These are phyloP conservation scores for Forbesichthys papilliferus DNA, from an alignment of 2,113 vertebrate genomes.

Conservation along the genomic window DNA sequence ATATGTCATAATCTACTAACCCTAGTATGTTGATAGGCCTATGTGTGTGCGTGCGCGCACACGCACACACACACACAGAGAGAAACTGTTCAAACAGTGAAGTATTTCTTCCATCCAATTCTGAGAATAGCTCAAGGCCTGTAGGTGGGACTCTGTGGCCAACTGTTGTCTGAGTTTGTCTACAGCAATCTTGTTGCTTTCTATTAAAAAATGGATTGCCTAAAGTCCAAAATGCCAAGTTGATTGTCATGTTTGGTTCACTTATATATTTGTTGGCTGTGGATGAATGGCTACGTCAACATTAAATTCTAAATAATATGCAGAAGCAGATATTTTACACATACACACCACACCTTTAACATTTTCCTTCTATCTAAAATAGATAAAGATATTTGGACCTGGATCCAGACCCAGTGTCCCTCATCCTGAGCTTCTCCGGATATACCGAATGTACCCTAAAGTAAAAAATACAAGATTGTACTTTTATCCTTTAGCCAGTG, in stretches of 20 bases:
- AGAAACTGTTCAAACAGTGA: constrained; percentile 45
- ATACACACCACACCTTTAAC: background rate
- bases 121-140: constrained; percentile 28
- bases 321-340: background rate
- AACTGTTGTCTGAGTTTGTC: constrained; percentile 28
- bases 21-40: no score
- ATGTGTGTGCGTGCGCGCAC: background rate
- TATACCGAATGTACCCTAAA: no score
- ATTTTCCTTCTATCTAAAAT: no score
- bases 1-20: no score
- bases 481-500: no score
- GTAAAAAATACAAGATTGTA: no score
- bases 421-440: no score
- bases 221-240: background rate
- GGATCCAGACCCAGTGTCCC: no score
- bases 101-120: constrained; percentile 29
- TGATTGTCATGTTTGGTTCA: no score
- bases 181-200: background rate
- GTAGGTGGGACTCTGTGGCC: constrained; percentile 42
- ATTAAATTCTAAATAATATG: background rate
- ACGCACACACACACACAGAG: background rate
- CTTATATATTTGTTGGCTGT: no score
- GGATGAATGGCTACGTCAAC: background rate
- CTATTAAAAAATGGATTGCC: constrained; percentile 3
- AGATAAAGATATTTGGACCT: no score